Percentiles rank a stretch among this genome's conserved stretches.
phyloP scores from a whole-genome alignment of 2,797 vertebrate species.

The Chlorospingus flavigularis region DNA sequence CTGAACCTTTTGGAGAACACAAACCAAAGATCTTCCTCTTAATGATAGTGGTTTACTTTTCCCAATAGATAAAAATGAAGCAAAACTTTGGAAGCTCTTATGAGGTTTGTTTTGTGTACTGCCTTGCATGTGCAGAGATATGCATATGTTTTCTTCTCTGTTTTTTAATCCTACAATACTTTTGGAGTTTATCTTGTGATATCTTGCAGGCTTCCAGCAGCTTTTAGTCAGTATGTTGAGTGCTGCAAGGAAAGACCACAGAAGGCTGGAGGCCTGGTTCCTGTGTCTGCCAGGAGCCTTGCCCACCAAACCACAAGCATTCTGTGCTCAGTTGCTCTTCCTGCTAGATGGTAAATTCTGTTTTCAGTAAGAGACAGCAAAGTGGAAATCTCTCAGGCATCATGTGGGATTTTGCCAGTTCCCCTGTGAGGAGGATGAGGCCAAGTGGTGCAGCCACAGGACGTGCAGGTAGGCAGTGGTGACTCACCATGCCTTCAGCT shows the following conservation, averaged over 20 bases:
- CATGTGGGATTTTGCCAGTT: not conserved
- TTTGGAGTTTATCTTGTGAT: not conserved
- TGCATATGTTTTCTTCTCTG: not conserved
- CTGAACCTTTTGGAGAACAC: not conserved
- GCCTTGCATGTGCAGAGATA: not conserved
- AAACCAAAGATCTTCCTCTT: not conserved
- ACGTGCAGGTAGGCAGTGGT: not conserved
- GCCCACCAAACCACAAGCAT: not conserved
- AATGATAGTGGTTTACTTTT: not conserved
- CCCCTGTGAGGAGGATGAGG: not conserved
- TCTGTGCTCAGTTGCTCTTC: not conserved
- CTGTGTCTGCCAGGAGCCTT: not conserved
- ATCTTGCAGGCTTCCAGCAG: not conserved
- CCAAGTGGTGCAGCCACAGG: fast-evolving
- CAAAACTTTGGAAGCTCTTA: not conserved
- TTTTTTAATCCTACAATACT: not conserved
- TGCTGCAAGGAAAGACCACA: not conserved
- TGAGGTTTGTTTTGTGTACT: not conserved
- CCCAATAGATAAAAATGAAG: not conserved
- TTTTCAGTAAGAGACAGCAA: not conserved
- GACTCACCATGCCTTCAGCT: not conserved
- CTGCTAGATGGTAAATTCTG: not conserved
- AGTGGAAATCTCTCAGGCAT: not conserved
- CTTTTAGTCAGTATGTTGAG: not conserved
- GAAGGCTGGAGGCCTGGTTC: not conserved